Evolutionary conservation across 2,797 vertebrate species (phyloP).

Genomic region (Menidia menidia): DNA sequence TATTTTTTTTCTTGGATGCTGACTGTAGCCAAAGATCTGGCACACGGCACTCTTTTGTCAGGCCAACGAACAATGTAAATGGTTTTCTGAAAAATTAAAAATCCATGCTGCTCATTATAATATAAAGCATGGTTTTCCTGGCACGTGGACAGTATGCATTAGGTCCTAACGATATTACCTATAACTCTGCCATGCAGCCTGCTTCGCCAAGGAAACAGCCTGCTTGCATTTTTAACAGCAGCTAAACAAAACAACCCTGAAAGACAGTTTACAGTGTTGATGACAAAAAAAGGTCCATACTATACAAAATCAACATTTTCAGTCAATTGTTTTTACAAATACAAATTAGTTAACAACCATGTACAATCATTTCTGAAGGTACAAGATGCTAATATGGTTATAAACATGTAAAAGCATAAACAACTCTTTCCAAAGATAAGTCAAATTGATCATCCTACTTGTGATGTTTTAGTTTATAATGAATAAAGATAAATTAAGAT

Average conservation of each 20-base stretch:
- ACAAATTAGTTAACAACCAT: no score
- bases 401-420: no score
- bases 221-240: conserved; percentile 8
- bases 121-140: conserved; percentile 54
- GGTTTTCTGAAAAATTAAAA: conserved; percentile 77
- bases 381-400: no score
- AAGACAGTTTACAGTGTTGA: conserved; percentile 3
- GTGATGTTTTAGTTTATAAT: no score
- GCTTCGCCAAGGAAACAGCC: conserved; percentile 31
- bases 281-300: background rate
- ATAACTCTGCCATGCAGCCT: conserved; percentile 39
- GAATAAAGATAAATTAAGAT: no score
- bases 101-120: conserved; percentile 72
- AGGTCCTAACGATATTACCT: conserved; percentile 70
- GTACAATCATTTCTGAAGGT: no score
- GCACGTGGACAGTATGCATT: conserved; percentile 64
- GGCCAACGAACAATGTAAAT: conserved; percentile 72
- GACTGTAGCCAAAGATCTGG: conserved; percentile 68
- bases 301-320: no score
- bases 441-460: no score
- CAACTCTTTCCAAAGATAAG: no score
- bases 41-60: conserved; percentile 43
- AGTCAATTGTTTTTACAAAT: no score
- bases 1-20: conserved; percentile 47
- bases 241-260: conserved; percentile 1